Evolutionary conservation across 2,113 vertebrate species (phyloP).

Genomic region (Furnarius figulus): DNA sequence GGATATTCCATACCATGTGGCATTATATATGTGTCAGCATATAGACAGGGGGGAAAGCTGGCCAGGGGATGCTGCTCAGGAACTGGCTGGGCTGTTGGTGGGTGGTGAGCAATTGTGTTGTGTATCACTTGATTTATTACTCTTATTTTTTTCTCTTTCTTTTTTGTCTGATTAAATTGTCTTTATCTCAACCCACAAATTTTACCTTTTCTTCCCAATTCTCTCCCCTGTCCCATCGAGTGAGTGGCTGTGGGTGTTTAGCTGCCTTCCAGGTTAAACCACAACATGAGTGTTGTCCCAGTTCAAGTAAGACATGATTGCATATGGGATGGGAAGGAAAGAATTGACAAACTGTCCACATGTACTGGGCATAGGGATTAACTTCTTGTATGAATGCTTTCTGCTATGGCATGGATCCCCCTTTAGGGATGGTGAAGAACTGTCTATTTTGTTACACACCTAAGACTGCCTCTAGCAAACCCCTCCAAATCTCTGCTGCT

Average conservation of each 20-base stretch:
- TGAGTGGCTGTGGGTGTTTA: neutral
- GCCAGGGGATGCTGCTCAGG: neutral
- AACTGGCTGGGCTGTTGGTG: neutral
- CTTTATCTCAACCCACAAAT: neutral
- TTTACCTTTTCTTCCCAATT: neutral
- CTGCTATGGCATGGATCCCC: neutral
- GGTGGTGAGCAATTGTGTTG: neutral
- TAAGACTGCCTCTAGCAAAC: neutral
- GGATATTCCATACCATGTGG: neutral
- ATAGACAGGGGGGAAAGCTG: neutral
- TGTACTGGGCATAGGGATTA: neutral
- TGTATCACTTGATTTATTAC: neutral
- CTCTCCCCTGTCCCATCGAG: rapidly evolving
- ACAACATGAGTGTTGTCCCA: neutral
- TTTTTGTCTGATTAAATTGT: neutral
- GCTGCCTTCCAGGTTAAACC: neutral
- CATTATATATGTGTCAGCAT: neutral
- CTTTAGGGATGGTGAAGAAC: neutral
- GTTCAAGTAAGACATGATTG: neutral
- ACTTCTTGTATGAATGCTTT: neutral
- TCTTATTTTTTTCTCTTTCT: neutral
- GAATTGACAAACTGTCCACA: neutral
- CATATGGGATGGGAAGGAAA: neutral
- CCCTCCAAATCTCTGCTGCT: neutral
- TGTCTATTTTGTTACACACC: neutral